Evolutionary conservation across 1,140 invertebrate genomes (phyloP), one percentile per base, ranked within the genome.

Genomic region (Drosophila novamexicana): DNA sequence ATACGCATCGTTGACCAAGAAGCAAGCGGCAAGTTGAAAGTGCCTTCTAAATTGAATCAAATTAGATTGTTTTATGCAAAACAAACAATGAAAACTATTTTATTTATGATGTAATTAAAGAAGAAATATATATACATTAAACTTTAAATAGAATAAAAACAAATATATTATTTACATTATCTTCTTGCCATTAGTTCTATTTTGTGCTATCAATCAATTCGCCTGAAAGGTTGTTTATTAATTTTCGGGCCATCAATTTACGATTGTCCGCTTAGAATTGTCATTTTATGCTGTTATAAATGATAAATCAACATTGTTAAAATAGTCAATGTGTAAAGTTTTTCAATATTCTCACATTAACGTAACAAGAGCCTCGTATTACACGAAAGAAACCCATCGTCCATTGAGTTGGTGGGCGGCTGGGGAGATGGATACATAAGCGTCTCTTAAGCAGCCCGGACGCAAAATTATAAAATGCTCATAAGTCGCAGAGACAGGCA

Each of bases 381-480:
- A 8, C 6, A 45, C 8, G 6, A 29, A 29, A 29, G 12, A 29
- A 56, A n/a, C 40, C 52, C 69, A 72, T 14, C 37, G 22, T 58
- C 53, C 36, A 57, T 72, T 52, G 53, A 58, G 53, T 16, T 42
- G 69, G 50, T 57, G 34, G 40, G 54, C 36, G 32, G 45, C 36
- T 68, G 56, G 56, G 34, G 54, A 68, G 59, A 63, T 50, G 68
- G 69, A 72, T 72, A 72, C 69, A 72, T 72, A 72, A 72, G 69
- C 69, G 44, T 53, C 64, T 66, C 69, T 72, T 66, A 79, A 66
- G 77, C 59, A 64, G 54, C 45, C 62, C 68, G 61, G 47, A 75
- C 64, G 42, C 71, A 83, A 68, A 84, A 84, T 80, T 84, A 84
- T 70, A 74, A 80, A 84, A 83, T 79, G 58, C 54, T 83, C 62